Conservation (phyloP, 1,140 invertebrate species). For the Mesaphorura yosii region DNA sequence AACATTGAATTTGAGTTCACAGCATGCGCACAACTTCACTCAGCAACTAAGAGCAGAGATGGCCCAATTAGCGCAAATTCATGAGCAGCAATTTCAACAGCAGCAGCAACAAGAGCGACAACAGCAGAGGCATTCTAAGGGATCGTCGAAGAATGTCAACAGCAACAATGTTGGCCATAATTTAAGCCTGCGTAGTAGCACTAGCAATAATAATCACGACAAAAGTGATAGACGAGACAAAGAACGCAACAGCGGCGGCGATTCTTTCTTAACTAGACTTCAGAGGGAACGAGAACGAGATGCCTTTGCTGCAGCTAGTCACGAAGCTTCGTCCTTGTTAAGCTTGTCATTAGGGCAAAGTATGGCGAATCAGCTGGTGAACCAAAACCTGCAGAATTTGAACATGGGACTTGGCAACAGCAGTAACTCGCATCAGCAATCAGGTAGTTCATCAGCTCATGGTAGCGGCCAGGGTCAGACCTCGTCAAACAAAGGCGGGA, state of each 20-base stretch:
- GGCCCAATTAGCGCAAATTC: conserved; percentile 20
- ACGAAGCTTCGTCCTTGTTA: neutral
- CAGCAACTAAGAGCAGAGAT: conserved; percentile 24
- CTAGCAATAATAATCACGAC: conserved; percentile 8
- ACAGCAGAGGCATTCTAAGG: conserved; percentile 12
- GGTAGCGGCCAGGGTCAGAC: neutral
- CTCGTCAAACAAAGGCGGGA: neutral
- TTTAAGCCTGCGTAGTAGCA: conserved; percentile 21
- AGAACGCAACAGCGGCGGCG: conserved; percentile 9
- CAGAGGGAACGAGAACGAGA: conserved; percentile 2
- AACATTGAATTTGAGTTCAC: conserved; percentile 1
- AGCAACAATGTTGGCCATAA: conserved; percentile 20
- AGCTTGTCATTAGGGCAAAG: conserved; percentile 2
- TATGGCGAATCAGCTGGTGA: conserved; percentile 9
- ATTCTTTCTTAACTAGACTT: conserved; percentile 1
- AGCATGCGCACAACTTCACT: conserved; percentile 12
- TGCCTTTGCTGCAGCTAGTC: neutral
- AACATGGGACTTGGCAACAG: neutral
- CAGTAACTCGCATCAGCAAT: neutral
- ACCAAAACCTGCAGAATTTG: conserved; percentile 4
- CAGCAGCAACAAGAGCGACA: conserved; percentile 21
- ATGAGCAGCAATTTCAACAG: conserved; percentile 9
- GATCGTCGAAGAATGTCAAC: conserved; percentile 1
- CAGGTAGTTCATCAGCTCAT: neutral
- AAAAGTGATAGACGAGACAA: conserved; percentile 3